Percentiles rank a stretch among this genome's conserved stretches.
phyloP scores from a whole-genome alignment of 2,888 invertebrate species.

The Gari tellinella region DNA sequence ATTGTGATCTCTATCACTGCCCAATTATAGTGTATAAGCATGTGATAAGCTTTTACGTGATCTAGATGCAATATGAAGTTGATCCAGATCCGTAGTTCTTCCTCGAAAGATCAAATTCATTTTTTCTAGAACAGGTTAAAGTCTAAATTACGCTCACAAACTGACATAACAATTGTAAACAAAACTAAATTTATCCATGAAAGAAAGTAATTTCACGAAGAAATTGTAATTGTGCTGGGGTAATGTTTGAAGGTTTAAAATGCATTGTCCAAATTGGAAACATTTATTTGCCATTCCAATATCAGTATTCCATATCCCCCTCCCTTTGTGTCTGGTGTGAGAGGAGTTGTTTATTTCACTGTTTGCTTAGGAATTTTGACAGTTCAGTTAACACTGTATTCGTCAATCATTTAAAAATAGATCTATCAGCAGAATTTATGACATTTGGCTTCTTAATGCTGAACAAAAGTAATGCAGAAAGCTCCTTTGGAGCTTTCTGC shows the following conservation, averaged over 20 bases:
- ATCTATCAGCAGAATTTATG: too few relatives aligned
- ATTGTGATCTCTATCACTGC: too few relatives aligned
- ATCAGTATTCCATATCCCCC: neutral
- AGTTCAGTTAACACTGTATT: conserved; percentile 14
- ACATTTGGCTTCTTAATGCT: too few relatives aligned
- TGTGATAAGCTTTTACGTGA: too few relatives aligned
- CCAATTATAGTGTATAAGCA: too few relatives aligned
- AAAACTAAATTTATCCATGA: conserved; percentile 17
- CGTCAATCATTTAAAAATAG: too few relatives aligned
- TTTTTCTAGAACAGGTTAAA: conserved; percentile 2
- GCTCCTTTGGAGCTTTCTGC: too few relatives aligned
- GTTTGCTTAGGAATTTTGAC: conserved; percentile 19
- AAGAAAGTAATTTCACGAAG: conserved; percentile 24
- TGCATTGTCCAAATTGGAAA: conserved; percentile 4
- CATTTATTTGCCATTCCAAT: conserved; percentile 8
- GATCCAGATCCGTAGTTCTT: too few relatives aligned
- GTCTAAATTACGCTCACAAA: neutral
- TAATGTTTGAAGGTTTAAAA: neutral
- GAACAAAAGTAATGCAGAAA: too few relatives aligned
- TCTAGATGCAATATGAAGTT: too few relatives aligned
- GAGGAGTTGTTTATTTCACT: neutral
- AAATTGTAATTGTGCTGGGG: conserved; percentile 15
- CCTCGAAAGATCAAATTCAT: too few relatives aligned
- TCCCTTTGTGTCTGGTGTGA: neutral
- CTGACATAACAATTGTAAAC: conserved; percentile 19